Evolutionary conservation across 2,888 invertebrate genomes (phyloP).

Genomic region (Drepana falcataria): DNA sequence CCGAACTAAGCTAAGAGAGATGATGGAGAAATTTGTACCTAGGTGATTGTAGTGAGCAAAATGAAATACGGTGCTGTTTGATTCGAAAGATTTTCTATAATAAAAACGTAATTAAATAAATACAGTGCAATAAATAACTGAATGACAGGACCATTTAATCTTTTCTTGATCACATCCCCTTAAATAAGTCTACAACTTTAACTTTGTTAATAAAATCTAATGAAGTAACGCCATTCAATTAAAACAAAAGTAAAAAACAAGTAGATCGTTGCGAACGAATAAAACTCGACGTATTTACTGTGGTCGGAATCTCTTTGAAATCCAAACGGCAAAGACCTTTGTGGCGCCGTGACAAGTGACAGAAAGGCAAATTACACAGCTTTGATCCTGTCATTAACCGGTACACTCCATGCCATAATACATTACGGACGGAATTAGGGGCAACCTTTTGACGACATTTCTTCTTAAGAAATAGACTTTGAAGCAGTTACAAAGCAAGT

Average conservation of each 20-base stretch:
- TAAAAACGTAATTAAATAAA: too few relatives aligned
- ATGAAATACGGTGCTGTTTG: too few relatives aligned
- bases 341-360: constrained; percentile 20
- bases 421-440: background rate
- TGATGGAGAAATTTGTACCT: too few relatives aligned
- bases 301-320: constrained; percentile 23
- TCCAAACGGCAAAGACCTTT: constrained; percentile 20
- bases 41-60: too few relatives aligned
- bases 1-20: too few relatives aligned
- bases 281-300: constrained; percentile 16
- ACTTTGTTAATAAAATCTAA: background rate
- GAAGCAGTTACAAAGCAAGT: background rate
- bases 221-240: background rate
- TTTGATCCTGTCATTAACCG: constrained; percentile 32
- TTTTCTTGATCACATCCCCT: too few relatives aligned
- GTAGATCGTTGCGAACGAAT: constrained; percentile 3
- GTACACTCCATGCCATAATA: constrained; percentile 7
- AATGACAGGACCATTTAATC: too few relatives aligned
- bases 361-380: constrained; percentile 29
- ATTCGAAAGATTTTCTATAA: too few relatives aligned
- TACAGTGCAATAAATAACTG: too few relatives aligned
- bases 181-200: background rate
- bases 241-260: constrained; percentile 2
- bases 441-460: background rate
- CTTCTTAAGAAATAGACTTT: background rate